A percentile compares a stretch with the other conserved stretches of the same genome.
phyloP scores from a whole-genome alignment of 2,888 invertebrate species.

The Heliconius charithonia region DNA sequence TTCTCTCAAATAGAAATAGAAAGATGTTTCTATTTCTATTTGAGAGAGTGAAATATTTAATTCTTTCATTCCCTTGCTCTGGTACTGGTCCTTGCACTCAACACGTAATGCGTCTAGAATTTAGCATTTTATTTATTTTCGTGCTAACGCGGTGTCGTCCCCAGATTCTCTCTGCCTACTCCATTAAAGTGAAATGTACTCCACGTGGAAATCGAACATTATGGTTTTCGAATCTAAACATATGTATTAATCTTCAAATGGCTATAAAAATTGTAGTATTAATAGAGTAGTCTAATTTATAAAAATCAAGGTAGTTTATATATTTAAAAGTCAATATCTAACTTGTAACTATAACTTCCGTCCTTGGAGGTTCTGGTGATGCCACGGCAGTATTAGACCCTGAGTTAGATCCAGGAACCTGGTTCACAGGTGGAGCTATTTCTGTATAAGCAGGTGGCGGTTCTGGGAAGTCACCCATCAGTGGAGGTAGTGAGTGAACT shows the following conservation, averaged over 20 bases:
- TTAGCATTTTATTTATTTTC: not conserved
- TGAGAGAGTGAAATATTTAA: too few relatives aligned
- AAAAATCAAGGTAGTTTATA: too few relatives aligned
- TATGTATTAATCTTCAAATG: too few relatives aligned
- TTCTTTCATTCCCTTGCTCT: not conserved
- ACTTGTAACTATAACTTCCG: slow-evolving; percentile 60
- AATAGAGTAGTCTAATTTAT: too few relatives aligned
- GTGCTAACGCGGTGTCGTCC: too few relatives aligned
- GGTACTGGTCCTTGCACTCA: not conserved
- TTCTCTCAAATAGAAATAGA: too few relatives aligned
- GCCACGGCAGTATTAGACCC: not conserved
- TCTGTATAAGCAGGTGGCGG: slow-evolving; percentile 73
- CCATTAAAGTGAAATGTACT: too few relatives aligned
- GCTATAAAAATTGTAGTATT: too few relatives aligned
- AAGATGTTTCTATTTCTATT: too few relatives aligned
- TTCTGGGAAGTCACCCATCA: slow-evolving; percentile 58
- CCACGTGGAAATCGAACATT: too few relatives aligned
- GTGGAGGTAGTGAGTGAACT: not conserved
- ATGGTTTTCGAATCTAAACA: too few relatives aligned
- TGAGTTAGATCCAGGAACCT: not conserved
- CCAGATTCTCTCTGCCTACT: too few relatives aligned
- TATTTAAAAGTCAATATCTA: slow-evolving; percentile 22
- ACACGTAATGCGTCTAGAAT: not conserved
- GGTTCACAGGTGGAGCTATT: slow-evolving; percentile 45
- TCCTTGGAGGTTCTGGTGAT: slow-evolving; percentile 54